Evolutionary conservation across 2,797 vertebrate species (phyloP), one percentile per base, ranked within the genome.

Genomic region (Protosalanx chinensis): DNA sequence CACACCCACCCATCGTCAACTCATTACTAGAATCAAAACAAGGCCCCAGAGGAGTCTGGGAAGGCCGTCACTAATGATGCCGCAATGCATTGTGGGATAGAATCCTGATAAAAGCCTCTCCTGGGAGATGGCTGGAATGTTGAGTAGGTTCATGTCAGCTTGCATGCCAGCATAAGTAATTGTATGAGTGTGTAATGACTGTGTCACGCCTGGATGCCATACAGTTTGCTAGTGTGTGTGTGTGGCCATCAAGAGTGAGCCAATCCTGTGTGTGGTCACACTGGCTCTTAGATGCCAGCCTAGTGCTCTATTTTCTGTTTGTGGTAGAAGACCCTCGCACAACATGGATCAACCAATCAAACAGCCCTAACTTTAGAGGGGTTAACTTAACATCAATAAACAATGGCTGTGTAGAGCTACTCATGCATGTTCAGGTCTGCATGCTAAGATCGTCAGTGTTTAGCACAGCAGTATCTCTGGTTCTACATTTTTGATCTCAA

Each of bases 341-440:
- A 16, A 57, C 18, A 68, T 20, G 18, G 49, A 51, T 68, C 66
- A 27, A 33, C 53, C 53, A 68, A 57, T 57, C 53, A 37, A 12
- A 33, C n/a, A 16, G 27, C 18, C 32, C n/a, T 2, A 15, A 13
- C 37, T 41, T 8, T 35, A 58, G 18, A 73, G 59, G 67, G 46
- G 15, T 56, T 56, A 56, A 1, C 51, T 75, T 0, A 3, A 27
- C 67, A 79, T 68, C 20, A 85, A 84, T 82, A 71, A 82, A 67
- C 73, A 58, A 83, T 76, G 10, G 6, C 41, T 63, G 8, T 69
- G 76, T 80, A 64, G 71, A 77, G 0, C 29, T 69, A 68, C 51
- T 71, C 60, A 69, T 71, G 76, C 23, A 0, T 71, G 75, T 72
- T 64, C 60, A 63, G 60, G 46, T 16, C 10, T 13, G 35, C 30